phyloP scores from a whole-genome alignment of 2,797 vertebrate genomes.

The Typhlichthys subterraneus region DNA sequence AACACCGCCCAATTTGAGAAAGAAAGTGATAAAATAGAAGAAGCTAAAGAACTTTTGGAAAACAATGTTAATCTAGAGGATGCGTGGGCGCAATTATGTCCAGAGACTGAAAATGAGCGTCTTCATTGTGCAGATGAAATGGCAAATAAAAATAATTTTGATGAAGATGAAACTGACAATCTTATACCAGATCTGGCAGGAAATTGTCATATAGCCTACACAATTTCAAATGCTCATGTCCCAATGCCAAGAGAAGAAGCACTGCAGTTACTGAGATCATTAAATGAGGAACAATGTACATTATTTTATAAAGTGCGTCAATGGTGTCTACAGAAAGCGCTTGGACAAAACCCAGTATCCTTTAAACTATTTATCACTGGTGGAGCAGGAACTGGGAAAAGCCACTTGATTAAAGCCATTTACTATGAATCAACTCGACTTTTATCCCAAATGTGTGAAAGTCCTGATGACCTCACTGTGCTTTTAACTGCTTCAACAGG shows the following conservation, averaged over 20 bases:
- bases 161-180: background rate
- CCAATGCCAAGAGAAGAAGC: constrained; percentile 1
- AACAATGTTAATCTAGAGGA: background rate
- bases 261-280: background rate
- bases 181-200: constrained; percentile 8
- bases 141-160: background rate
- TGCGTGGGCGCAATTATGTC: constrained; percentile 15
- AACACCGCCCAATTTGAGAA: constrained; percentile 7
- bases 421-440: background rate
- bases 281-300: background rate
- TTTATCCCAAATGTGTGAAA: background rate
- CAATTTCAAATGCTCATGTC: background rate
- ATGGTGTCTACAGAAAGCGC: background rate
- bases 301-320: background rate
- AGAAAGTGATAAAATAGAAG: constrained; percentile 2
- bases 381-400: background rate
- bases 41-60: background rate
- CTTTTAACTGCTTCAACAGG: constrained; percentile 44
- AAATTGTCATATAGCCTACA: background rate
- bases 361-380: background rate
- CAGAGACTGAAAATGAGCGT: constrained; percentile 7
- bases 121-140: background rate
- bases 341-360: background rate
- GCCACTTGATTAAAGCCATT: background rate
- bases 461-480: constrained; percentile 2